Conservation (phyloP, 2,888 invertebrate species). For the Leistus spinibarbis region DNA sequence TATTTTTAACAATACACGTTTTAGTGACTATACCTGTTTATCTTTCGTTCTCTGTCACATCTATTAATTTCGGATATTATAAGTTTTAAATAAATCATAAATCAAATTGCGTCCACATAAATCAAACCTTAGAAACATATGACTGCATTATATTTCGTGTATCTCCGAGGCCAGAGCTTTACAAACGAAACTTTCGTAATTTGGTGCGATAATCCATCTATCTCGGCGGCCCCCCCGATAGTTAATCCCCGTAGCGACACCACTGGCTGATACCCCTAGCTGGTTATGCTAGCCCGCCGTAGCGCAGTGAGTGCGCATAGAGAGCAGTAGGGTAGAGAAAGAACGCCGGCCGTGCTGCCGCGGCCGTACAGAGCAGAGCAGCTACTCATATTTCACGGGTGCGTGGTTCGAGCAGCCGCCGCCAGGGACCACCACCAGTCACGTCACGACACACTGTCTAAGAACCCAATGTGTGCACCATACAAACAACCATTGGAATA, state of each 20-base stretch:
- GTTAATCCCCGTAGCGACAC: conserved; percentile 17
- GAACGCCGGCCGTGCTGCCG: not conserved
- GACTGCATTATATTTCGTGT: not conserved
- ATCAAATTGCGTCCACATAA: too few relatives aligned
- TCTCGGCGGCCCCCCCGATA: not conserved
- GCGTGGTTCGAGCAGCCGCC: conserved; percentile 48
- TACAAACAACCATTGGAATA: conserved; percentile 1
- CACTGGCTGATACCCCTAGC: conserved; percentile 12
- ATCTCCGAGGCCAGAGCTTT: not conserved
- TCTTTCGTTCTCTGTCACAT: too few relatives aligned
- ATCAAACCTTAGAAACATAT: too few relatives aligned
- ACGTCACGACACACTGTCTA: conserved; percentile 23
- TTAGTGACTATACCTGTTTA: too few relatives aligned
- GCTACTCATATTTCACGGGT: conserved; percentile 53
- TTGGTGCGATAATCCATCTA: not conserved
- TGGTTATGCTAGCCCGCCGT: not conserved
- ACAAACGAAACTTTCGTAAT: not conserved
- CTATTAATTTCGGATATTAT: too few relatives aligned
- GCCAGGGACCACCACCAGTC: conserved; percentile 48
- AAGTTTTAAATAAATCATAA: too few relatives aligned
- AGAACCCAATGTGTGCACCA: not conserved
- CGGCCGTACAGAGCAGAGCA: conserved; percentile 11
- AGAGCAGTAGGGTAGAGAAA: not conserved
- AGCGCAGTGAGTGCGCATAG: not conserved
- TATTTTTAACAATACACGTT: too few relatives aligned